Evolutionary conservation across 2,113 vertebrate species (phyloP), one percentile per base, ranked within the genome.

Genomic region (Mola mola): DNA sequence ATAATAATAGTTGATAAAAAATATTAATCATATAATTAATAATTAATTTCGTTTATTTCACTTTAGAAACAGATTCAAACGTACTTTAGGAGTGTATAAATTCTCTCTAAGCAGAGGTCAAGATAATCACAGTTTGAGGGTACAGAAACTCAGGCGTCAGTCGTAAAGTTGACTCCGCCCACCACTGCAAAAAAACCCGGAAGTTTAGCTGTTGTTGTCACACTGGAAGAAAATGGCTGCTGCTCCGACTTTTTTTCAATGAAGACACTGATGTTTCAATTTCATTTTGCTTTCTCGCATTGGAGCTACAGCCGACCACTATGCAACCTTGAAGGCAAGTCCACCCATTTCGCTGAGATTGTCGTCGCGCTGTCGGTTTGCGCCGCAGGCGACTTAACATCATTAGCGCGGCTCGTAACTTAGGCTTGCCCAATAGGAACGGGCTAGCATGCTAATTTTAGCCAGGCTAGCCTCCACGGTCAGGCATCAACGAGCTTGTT

Each of bases 191-290:
- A 82, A 77, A 92, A n/a, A n/a, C n/a, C 86, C 91, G 92, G 92
- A 93, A 93, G 90, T 90, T 85, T 78, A 82, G 90, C 86, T 92
- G 90, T 92, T 93, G 92, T 92, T 93, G 92, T 92, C 88, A 91
- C 91, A 92, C 92, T 92, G 91, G 89, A 91, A 90, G 87, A 92
- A 93, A 89, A 93, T 92, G 92, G 92, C 92, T 89, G 91, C 90
- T 79, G 84, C 82, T 84, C 75, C 82, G 88, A 92, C 89, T 91
- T 92, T 91, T 90, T 89, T 86, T 91, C 85, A 91, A 88, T 92
- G 90, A 92, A 91, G 84, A 84, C 84, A 83, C 87, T 59, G 87
- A 84, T 90, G 87, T 86, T 87, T 87, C 83, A 59, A 73, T 87
- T 81, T 82, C 65, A 79, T 86, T 86, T 83, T 58, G 75, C 76